phyloP scores from a whole-genome alignment of 2,113 vertebrate genomes.

The Leuciscus idus region DNA sequence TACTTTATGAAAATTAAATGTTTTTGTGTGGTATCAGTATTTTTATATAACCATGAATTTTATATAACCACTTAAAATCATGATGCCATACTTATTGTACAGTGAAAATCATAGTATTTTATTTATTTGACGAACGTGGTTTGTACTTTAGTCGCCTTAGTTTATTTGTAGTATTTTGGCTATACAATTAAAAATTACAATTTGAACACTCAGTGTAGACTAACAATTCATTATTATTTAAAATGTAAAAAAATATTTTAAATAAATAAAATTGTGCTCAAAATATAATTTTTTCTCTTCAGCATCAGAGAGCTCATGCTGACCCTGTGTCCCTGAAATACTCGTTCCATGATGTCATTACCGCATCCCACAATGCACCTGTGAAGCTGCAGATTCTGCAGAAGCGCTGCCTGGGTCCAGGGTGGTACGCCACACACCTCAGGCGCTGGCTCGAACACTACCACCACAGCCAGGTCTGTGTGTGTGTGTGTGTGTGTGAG shows the following conservation, averaged over 20 bases:
- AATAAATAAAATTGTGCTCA: too few species aligned
- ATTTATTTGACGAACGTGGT: background rate
- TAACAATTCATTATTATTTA: background rate
- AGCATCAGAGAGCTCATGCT: slow-evolving; percentile 96
- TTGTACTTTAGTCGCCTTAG: background rate
- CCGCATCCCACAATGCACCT: slow-evolving; percentile 78
- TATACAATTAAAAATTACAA: background rate
- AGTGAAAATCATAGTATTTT: background rate
- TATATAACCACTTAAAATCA: background rate
- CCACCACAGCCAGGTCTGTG: slow-evolving; percentile 85
- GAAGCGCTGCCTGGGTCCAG: slow-evolving; percentile 92
- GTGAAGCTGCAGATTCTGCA: slow-evolving; percentile 86
- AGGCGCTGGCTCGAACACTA: slow-evolving; percentile 92
- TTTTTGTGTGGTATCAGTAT: background rate
- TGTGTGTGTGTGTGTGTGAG: background rate
- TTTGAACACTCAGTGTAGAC: background rate
- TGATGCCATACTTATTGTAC: background rate
- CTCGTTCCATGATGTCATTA: slow-evolving; percentile 94
- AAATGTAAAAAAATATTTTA: background rate
- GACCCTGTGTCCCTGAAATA: slow-evolving; percentile 91
- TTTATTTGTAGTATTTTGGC: background rate
- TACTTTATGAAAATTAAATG: background rate
- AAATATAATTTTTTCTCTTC: background rate
- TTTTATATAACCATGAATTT: background rate
- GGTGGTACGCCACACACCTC: slow-evolving; percentile 92